Percentiles rank a stretch among this genome's conserved stretches.
Conservation (phyloP, 1,140 invertebrate genomes). For the Pseudomyrmex dendroicus region DNA sequence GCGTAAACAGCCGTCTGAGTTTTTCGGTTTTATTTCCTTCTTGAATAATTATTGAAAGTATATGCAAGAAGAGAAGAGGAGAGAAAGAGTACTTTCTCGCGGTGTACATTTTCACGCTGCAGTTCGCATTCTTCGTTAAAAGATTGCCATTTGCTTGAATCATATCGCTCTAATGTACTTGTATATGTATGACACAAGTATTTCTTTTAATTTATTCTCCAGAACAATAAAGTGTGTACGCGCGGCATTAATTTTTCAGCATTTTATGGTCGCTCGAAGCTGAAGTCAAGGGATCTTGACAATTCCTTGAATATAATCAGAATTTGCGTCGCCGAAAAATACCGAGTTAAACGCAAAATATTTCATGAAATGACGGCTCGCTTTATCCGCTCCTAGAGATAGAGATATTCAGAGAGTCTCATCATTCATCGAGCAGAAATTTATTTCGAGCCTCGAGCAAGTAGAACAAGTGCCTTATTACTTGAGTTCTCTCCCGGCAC, state of each 20-base stretch:
- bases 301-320: slow-evolving; percentile 1
- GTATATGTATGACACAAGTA: no score
- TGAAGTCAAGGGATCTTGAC: not conserved
- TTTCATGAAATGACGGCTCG: slow-evolving; percentile 33
- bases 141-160: slow-evolving; percentile 1
- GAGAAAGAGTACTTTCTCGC: no score
- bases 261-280: not conserved
- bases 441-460: slow-evolving; percentile 66
- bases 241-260: slow-evolving; percentile 22
- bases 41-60: slow-evolving; percentile 48
- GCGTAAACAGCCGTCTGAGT: slow-evolving; percentile 39
- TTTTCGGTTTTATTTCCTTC: slow-evolving; percentile 27
- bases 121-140: not conserved
- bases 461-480: slow-evolving; percentile 49
- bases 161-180: no score
- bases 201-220: no score
- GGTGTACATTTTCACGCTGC: not conserved
- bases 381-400: slow-evolving; percentile 72
- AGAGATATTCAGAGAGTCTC: slow-evolving; percentile 73
- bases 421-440: slow-evolving; percentile 77
- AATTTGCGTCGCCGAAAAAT: slow-evolving; percentile 9
- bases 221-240: slow-evolving; percentile 19
- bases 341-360: slow-evolving; percentile 7
- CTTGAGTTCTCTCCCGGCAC: not conserved
- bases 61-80: not conserved